Base-by-base conservation (phyloP, 2,797 vertebrate genomes). In the Anabacerthia variegaticeps region DNA sequence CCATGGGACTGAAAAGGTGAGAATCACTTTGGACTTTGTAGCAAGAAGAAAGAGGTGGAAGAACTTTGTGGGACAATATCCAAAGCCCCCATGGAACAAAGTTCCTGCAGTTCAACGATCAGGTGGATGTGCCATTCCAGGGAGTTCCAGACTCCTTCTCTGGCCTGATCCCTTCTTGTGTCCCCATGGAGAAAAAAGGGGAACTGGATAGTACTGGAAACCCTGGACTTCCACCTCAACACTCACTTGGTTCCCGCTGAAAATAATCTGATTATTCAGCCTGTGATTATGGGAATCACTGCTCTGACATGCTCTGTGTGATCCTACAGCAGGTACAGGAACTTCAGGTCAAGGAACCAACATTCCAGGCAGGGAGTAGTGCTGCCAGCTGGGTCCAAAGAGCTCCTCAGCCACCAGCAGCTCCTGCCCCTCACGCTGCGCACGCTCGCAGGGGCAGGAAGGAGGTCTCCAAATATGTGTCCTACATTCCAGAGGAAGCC, bases 401-500 rank as follows among this genome's bases (percentile, higher is more conserved):
- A 88, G 14, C 44, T 26, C 4, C 59, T 76, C 32, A 52, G 14
- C 21, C 8, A 2, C 0, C 7, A 6, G 49, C 44, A 67, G 36
- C 3, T 51, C 32, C 39, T 8, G 28, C 22, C 72, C 58, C 32
- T 27, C 18, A 21, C 1, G 28, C 49, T 18, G 37, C 66, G 48
- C 22, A 28, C 6, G 3, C 55, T 43, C 63, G 12, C 24, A 77
- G 14, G 20, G 36, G 26, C 49, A 55, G 23, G 37, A 65, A 78
- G 3, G 0, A 84, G 41, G 28, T 75, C 80, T 78, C 66, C 32
- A 69, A 46, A 52, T 28, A 26, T 0, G 0, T 30, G 49, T 68
- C 85, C 85, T 84, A 49, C 59, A 86, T 84, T 84, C 72, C 20
- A 58, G 6, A 68, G 36, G 30, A 65, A 43, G 49, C 18, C 54